phyloP scores from a whole-genome alignment of 2,797 vertebrate genomes.

The Coilia nasus region DNA sequence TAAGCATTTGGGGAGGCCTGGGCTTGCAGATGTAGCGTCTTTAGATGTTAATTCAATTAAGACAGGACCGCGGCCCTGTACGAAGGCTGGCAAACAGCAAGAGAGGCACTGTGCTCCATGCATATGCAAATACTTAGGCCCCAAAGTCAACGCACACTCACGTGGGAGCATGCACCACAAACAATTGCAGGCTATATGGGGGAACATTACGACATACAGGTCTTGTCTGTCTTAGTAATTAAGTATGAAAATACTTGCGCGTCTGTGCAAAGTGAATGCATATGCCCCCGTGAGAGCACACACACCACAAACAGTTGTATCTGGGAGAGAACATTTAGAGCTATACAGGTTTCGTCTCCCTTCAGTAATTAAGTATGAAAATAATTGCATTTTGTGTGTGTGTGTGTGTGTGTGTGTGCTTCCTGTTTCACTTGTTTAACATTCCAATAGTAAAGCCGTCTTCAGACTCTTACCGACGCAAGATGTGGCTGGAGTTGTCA shows the following conservation, averaged over 20 bases:
- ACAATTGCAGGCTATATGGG: neutral
- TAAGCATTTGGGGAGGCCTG: conserved; percentile 60
- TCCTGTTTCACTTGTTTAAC: neutral
- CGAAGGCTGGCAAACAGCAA: too few relatives aligned
- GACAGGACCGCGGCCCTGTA: conserved; percentile 4
- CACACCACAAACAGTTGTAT: too few relatives aligned
- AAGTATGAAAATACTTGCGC: neutral
- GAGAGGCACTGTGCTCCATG: neutral
- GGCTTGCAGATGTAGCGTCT: conserved; percentile 50
- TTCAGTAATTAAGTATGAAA: neutral
- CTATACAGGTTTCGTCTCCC: neutral
- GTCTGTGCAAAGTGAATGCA: neutral
- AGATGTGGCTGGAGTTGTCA: neutral
- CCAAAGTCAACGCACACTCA: neutral
- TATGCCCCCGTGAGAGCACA: too few relatives aligned
- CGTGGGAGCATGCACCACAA: neutral
- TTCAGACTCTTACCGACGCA: neutral
- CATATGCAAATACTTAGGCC: neutral
- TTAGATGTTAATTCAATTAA: conserved; percentile 50
- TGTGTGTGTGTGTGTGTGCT: neutral
- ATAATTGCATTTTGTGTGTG: neutral
- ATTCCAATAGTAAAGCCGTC: neutral
- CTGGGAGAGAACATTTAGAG: too few relatives aligned
- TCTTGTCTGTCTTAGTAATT: neutral
- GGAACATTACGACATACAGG: neutral